Base-by-base conservation (phyloP, 2,797 vertebrate species). In the Ptychadena robeensis region DNA sequence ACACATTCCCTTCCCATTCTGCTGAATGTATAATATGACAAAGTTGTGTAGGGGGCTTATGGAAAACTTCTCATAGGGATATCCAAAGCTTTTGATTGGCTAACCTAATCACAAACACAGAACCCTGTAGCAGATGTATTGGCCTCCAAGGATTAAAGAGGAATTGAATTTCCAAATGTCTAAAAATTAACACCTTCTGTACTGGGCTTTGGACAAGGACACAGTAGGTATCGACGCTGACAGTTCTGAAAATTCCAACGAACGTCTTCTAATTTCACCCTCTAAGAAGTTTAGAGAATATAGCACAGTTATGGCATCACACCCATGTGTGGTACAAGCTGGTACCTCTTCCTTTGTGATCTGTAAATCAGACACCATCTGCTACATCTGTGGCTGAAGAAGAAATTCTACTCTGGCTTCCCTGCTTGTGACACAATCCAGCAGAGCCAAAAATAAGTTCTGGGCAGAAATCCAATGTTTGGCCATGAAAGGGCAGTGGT, bases 361-460 rank as follows among this genome's bases (percentile, higher is more conserved):
- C 34, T 79, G 71, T 66, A 57, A 83, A 86, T 84, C 83, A 85
- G 82, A 71, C 86, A 87, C 88, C 90, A 91, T 88, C 89, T 88
- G 90, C 89, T 88, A 81, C 88, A 89, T 88, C 87, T 87, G 84
- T 82, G 86, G 87, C 74, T 75, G 85, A 83, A 85, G 84, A 53
- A 81, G 88, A 85, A 73, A 81, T 86, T 69, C 0, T 86, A 87
- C 87, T 86, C 87, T 82, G 84, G 82, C 82, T 86, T 87, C 86
- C 87, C 85, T 25, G 64, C 35, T 32, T 32, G 68, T 31, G 69
- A 79, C 82, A 68, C 80, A 88, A 87, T 89, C 90, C 85, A 87
- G 77, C 82, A 86, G 87, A 90, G 87, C 86, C 90, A 88, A 89
- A 92, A 93, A 92, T 90, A 93, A 90, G 87, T 76, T 86, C 59